These are phyloP conservation scores for Leptinotarsa juncta DNA, from an alignment of 2,888 invertebrate genomes.

Conservation along the genomic window DNA sequence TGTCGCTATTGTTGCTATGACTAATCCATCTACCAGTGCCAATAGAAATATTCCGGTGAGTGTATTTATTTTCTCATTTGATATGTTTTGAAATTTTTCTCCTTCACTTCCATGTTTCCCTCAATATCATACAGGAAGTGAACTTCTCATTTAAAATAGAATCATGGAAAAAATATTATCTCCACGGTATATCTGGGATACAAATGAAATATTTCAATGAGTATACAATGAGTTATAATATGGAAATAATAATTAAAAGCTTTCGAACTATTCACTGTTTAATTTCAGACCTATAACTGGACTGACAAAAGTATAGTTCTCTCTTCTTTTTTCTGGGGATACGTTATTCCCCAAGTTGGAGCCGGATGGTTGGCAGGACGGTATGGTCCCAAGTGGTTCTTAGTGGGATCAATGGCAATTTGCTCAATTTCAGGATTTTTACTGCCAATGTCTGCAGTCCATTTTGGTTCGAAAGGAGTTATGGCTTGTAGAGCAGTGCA, in stretches of 20 bases:
- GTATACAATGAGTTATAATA: no score
- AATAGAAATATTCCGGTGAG: constrained; percentile 65
- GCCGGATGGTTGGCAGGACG: constrained; percentile 77
- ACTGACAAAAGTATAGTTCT: constrained; percentile 69
- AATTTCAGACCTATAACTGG: constrained; percentile 64
- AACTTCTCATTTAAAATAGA: no score
- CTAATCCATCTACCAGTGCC: constrained; percentile 65
- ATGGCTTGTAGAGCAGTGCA: constrained; percentile 76
- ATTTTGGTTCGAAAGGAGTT: constrained; percentile 73
- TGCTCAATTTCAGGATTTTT: constrained; percentile 75
- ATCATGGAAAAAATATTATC: no score
- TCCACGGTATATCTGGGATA: no score
- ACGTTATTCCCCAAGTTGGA: constrained; percentile 78
- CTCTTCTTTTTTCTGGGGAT: constrained; percentile 85
- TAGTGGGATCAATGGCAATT: constrained; percentile 69
- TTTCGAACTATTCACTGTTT: no score
- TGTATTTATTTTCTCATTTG: constrained; percentile 21
- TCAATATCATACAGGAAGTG: no score
- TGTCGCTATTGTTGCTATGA: constrained; percentile 80
- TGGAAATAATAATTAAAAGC: no score
- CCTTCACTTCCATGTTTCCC: no score
- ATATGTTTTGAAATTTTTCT: background rate
- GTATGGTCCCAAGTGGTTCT: constrained; percentile 79
- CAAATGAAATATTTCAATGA: no score
- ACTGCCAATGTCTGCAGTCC: constrained; percentile 76